Base-by-base conservation (phyloP, 2,113 vertebrate genomes). In the Proterorhinus semilunaris region DNA sequence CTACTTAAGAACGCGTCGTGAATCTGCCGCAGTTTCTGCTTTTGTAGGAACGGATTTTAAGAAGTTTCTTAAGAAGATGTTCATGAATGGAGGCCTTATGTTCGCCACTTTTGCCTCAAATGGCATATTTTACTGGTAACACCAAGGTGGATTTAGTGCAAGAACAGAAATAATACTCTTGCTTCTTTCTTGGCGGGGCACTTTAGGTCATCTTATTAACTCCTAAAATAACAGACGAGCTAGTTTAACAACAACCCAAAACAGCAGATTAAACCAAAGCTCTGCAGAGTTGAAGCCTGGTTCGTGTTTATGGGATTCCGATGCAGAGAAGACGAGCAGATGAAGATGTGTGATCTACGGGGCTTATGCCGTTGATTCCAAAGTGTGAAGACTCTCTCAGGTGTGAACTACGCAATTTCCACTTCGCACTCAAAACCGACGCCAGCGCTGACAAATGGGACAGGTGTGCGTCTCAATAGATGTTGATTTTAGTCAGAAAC, bases 341-440 rank as follows among this genome's bases (percentile, higher is more conserved):
- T 74, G 65, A n/a, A 70, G 61, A 75, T 12, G 65, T 72, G 80
- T 65, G 53, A 76, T 69, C 55, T 67, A 63, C 61, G 58, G 67
- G 45, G 53, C 51, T 75, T 67, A 65, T 68, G 48, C 42, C 66
- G 70, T 62, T 76, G 42, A 83, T 75, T 72, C 68, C 48, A 80
- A 73, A 0, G 27, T 10, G 63, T 68, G 71, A 81, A 78, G 71
- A 79, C 46, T 62, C 15, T 69, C 50, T 48, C 44, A 63, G 66
- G 69, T 71, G 83, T 79, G 65, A 83, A 79, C 69, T 54, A 71
- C 59, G 65, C 65, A 16, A 82, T 76, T 73, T 69, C 69, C 50
- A 69, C 50, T 72, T 79, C 8, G 10, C 36, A 62, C 21, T 58
- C 64, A 61, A 69, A 7, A 16, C 76, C 65, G 69, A 64, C 15